A percentile compares a stretch with the other conserved stretches of the same genome.
These are phyloP conservation scores for Philereme transversata DNA, from an alignment of 2,888 invertebrate genomes.

Conservation along the genomic window DNA sequence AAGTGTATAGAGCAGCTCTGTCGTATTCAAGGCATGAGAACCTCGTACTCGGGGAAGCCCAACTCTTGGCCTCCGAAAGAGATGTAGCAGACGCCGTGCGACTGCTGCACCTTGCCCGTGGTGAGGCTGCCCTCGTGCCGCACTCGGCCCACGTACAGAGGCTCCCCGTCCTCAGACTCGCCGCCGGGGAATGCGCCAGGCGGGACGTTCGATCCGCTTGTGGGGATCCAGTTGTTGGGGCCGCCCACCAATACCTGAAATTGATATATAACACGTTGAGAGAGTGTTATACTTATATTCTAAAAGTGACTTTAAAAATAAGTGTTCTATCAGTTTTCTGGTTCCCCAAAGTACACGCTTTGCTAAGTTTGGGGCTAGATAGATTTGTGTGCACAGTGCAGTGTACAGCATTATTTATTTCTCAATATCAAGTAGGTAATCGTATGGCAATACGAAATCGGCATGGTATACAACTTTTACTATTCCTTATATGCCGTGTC, in stretches of 20 bases:
- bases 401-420: too few species aligned
- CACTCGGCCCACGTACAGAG: conserved; percentile 90
- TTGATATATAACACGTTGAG: not conserved
- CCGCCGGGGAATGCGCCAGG: conserved; percentile 90
- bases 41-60: conserved; percentile 91
- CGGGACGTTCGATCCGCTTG: conserved; percentile 87
- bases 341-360: too few species aligned
- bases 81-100: conserved; percentile 92
- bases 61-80: conserved; percentile 92
- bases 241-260: conserved; percentile 84
- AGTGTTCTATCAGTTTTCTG: too few species aligned
- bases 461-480: too few species aligned
- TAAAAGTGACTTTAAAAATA: too few species aligned
- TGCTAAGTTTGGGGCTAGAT: too few species aligned
- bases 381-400: too few species aligned
- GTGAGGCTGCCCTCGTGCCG: conserved; percentile 90
- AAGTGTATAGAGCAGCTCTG: conserved; percentile 22
- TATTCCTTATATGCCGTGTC: too few species aligned
- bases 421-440: too few species aligned
- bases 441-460: too few species aligned
- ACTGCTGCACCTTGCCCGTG: conserved; percentile 92
- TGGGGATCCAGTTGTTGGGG: conserved; percentile 88
- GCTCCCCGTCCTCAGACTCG: conserved; percentile 90
- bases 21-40: conserved; percentile 81
- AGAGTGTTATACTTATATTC: too few species aligned